Evolutionary conservation across 2,888 invertebrate species (phyloP), one percentile per base, ranked within the genome.

Genomic region (Cephus rjabovi): DNA sequence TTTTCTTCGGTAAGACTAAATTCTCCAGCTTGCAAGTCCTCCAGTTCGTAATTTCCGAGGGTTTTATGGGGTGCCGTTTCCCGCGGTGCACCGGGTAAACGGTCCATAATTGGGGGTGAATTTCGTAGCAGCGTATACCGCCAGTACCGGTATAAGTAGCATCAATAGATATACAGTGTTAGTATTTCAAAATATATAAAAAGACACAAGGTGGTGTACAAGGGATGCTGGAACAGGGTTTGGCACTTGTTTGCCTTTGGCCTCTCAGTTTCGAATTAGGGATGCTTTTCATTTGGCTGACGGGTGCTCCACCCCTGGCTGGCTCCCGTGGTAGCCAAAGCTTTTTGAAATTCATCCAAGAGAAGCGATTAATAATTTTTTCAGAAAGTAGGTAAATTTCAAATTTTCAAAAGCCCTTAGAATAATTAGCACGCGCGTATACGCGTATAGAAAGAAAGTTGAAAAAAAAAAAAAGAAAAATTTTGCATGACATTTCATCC

Each of bases 261-360:
- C 87, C 85, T 89, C 89, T 89, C 89, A 87, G 88, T 90, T 90
- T 90, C 89, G 90, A 91, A 91, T 91, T 90, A 90, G 90, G 88
- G 89, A 90, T 90, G 90, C 90, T 90, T 90, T 90, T 90, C 90
- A 90, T 90, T 89, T 87, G 87, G 82, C 87, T 89, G 91, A 91
- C 91, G 88, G 86, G 85, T 82, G 90, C 89, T 87, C 90, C 91
- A 90, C 91, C 91, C 88, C 87, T 84, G 82, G 81, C 81, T 83
- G 83, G 91, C 91, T 91, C 88, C 90, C 87, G 89, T 86, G 87
- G 89, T 89, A 88, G 88, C 81, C 86, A 80, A 84, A 82, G 82
- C 82, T 23, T 56, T 11, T 23, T 23, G 23, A 56, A 56, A 56
- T 56, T 23, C 23, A 56, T 56, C 23, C 23, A 9, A 9, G 9